Conservation (phyloP, 2,797 vertebrate species). For the Semaprochilodus insignis region DNA sequence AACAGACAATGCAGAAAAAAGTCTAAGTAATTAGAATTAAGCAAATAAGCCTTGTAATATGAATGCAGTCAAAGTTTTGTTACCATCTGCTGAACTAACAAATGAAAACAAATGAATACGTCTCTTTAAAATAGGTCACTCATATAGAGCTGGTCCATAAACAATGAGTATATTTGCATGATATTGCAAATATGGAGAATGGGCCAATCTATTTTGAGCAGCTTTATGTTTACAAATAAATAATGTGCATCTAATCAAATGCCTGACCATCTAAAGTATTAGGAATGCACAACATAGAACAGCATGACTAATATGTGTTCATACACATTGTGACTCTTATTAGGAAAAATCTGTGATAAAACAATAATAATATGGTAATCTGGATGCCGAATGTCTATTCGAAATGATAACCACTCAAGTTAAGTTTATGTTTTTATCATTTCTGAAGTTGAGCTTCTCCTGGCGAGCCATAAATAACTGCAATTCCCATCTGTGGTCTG, state of each 20-base stretch:
- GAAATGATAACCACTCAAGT: neutral
- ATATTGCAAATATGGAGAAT: neutral
- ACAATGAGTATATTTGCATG: neutral
- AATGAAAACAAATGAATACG: neutral
- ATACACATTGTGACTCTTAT: neutral
- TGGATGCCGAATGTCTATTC: neutral
- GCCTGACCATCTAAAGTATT: neutral
- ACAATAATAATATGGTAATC: neutral
- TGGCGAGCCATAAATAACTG: slow-evolving; percentile 18
- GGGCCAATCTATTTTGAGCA: neutral
- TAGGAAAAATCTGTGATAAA: neutral
- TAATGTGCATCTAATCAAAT: neutral
- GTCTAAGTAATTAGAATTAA: neutral
- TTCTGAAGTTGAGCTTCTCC: neutral
- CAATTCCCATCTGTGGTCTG: slow-evolving; percentile 8
- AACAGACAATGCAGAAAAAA: neutral
- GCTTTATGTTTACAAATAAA: neutral
- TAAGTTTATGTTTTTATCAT: slow-evolving; percentile 2
- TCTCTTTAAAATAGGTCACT: neutral
- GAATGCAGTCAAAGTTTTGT: neutral
- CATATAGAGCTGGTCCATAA: neutral
- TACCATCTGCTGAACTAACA: neutral
- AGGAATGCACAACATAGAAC: neutral
- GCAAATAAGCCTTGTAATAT: neutral
- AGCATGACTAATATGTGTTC: neutral